These are phyloP conservation scores for Chrysolina americana DNA, from an alignment of 2,888 invertebrate species.

Conservation along the genomic window DNA sequence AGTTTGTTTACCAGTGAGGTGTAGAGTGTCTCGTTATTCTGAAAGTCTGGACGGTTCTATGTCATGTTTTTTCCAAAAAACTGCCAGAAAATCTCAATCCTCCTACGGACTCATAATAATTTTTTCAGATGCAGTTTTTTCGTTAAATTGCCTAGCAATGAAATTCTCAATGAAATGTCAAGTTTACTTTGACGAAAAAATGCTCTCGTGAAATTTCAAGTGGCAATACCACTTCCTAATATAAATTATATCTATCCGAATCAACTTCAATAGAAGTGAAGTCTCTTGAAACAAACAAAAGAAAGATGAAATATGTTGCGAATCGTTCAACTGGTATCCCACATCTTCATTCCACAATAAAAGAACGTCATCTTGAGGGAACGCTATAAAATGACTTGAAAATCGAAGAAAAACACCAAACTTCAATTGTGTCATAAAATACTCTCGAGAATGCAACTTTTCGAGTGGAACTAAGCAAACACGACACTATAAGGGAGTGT, in stretches of 20 bases:
- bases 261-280: not conserved
- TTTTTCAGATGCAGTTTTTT: too few species aligned
- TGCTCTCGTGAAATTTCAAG: too few species aligned
- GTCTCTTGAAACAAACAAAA: not conserved
- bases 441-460: slow-evolving; percentile 44
- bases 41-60: too few species aligned
- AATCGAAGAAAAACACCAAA: slow-evolving; percentile 33
- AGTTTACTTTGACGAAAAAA: too few species aligned
- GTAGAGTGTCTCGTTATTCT: too few species aligned
- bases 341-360: not conserved
- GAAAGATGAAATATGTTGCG: not conserved
- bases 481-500: slow-evolving; percentile 48
- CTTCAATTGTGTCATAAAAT: slow-evolving; percentile 49
- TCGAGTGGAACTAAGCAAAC: slow-evolving; percentile 47
- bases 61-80: too few species aligned
- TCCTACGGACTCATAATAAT: too few species aligned
- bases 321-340: not conserved
- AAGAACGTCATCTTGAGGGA: slow-evolving; percentile 3
- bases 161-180: too few species aligned
- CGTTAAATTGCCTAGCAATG: too few species aligned
- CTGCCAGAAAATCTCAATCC: too few species aligned
- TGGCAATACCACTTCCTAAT: too few species aligned
- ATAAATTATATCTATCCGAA: not conserved
- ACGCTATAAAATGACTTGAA: slow-evolving; percentile 6
- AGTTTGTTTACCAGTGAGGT: too few species aligned